phyloP scores from a whole-genome alignment of 2,888 invertebrate species.

The Amblyjoppa fuscipennis region DNA sequence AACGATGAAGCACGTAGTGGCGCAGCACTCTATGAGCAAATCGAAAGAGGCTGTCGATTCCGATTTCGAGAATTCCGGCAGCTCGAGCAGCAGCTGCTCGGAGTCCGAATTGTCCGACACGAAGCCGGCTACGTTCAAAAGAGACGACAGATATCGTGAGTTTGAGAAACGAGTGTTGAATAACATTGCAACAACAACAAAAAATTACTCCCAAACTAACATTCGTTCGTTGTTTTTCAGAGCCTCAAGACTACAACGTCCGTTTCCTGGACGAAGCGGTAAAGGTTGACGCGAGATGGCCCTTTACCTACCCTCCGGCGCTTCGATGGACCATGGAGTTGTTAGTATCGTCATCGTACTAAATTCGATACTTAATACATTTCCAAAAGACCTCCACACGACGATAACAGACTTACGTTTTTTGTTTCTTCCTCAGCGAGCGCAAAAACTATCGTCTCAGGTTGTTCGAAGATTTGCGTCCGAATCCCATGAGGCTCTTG shows the following conservation, averaged over 20 bases:
- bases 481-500: slow-evolving; percentile 83
- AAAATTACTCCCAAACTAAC: neutral
- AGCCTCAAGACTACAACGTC: slow-evolving; percentile 23
- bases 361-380: neutral
- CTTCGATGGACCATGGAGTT: slow-evolving; percentile 81
- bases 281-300: slow-evolving; percentile 33
- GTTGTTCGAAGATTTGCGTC: slow-evolving; percentile 85
- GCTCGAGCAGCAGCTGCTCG: slow-evolving; percentile 8
- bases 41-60: slow-evolving; percentile 63
- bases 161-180: neutral
- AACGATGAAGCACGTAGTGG: slow-evolving; percentile 77
- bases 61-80: slow-evolving; percentile 63
- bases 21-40: slow-evolving; percentile 73
- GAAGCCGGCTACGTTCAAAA: neutral
- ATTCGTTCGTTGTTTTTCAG: slow-evolving; percentile 32
- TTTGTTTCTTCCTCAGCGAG: slow-evolving; percentile 70
- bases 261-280: slow-evolving; percentile 46
- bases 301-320: slow-evolving; percentile 70
- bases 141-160: slow-evolving; percentile 41
- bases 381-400: neutral
- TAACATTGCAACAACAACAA: neutral
- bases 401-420: neutral
- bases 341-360: slow-evolving; percentile 72
- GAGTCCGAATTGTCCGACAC: slow-evolving; percentile 9
- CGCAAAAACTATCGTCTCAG: slow-evolving; percentile 78